A percentile compares a stretch with the other conserved stretches of the same genome.
These are phyloP conservation scores for Abrostola triplasia DNA, from an alignment of 2,888 invertebrate species.

Conservation along the genomic window DNA sequence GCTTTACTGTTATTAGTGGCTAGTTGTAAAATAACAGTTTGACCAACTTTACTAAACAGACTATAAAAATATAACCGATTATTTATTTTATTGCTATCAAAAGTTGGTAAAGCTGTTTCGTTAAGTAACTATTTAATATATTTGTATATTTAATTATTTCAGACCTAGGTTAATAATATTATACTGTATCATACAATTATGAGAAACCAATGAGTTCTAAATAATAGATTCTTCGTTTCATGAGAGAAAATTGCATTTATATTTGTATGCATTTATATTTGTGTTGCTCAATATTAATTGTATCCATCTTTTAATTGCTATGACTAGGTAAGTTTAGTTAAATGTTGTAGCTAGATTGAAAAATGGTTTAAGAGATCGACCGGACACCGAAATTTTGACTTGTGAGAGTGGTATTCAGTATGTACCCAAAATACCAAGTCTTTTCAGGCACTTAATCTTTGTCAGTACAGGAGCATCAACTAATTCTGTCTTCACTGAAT, in stretches of 20 bases:
- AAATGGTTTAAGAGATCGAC: slow-evolving; percentile 62
- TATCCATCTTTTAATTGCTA: slow-evolving; percentile 61
- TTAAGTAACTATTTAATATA: slow-evolving; percentile 25
- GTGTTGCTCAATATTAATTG: slow-evolving; percentile 76
- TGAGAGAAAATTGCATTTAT: slow-evolving; percentile 71
- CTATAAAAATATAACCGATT: slow-evolving; percentile 3
- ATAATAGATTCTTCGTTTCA: slow-evolving; percentile 63
- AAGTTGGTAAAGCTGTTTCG: slow-evolving; percentile 26
- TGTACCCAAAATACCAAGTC: no score
- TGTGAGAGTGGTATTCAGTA: no score
- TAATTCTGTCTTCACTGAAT: neutral
- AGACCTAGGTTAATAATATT: slow-evolving; percentile 34
- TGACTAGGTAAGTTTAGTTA: slow-evolving; percentile 48
- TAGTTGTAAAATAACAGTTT: slow-evolving; percentile 39
- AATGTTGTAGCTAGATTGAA: slow-evolving; percentile 55
- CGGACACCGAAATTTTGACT: neutral
- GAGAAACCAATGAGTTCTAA: slow-evolving; percentile 80
- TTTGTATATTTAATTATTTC: slow-evolving; percentile 46
- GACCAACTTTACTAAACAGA: slow-evolving; percentile 25
- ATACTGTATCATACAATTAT: slow-evolving; percentile 49
- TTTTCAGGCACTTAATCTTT: no score
- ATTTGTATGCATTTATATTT: slow-evolving; percentile 67
- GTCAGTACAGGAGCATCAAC: no score
- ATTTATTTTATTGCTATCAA: slow-evolving; percentile 12
- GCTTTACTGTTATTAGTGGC: slow-evolving; percentile 36